Evolutionary conservation across 2,888 invertebrate genomes (phyloP).

Genomic region (Drosophila greeni): DNA sequence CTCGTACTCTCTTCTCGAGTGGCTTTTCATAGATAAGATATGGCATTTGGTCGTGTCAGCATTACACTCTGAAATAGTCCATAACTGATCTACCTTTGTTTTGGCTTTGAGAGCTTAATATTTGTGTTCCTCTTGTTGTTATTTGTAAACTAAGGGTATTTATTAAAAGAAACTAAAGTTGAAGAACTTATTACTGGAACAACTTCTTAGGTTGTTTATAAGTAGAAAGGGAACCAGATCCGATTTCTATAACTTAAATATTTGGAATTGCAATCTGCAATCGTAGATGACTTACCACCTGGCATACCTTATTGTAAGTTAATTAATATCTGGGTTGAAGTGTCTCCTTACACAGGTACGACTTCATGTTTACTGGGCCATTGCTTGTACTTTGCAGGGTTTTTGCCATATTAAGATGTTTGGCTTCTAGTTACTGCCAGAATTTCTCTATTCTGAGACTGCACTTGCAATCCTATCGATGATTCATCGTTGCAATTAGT

Average conservation of each 20-base stretch:
- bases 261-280: background rate
- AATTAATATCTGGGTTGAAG: background rate
- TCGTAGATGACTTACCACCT: background rate
- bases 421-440: background rate
- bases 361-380: background rate
- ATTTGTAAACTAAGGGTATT: background rate
- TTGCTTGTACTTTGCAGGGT: no score
- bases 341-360: background rate
- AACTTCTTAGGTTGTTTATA: background rate
- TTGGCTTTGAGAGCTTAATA: background rate
- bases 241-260: background rate
- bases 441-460: background rate
- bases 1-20: background rate
- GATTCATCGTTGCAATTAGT: slow-evolving; percentile 5
- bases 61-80: background rate
- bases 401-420: background rate
- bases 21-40: slow-evolving; percentile 19
- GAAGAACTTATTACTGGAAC: background rate
- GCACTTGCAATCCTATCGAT: background rate
- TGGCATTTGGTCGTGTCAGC: slow-evolving; percentile 8
- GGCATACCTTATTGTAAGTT: background rate
- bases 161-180: background rate
- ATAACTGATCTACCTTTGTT: slow-evolving; percentile 10
- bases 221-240: background rate
- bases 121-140: background rate